These are phyloP conservation scores for Sinocyclocheilus anophthalmus DNA, from an alignment of 2,113 vertebrate genomes.

Conservation along the genomic window DNA sequence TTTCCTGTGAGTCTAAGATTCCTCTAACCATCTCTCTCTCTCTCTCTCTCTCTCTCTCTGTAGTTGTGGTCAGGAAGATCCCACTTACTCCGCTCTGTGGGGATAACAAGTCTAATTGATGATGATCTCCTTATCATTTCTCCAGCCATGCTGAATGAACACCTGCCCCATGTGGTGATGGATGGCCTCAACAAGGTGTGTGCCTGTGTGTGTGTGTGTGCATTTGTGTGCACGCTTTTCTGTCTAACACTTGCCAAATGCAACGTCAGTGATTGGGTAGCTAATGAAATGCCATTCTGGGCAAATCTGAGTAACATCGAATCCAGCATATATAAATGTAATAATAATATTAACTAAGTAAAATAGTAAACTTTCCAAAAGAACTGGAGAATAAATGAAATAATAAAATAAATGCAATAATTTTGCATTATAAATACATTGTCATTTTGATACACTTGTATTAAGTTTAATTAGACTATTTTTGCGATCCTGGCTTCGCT, in stretches of 20 bases:
- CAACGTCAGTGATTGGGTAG: background rate
- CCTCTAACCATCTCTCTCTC: constrained; percentile 30
- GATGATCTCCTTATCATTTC: no score
- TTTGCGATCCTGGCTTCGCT: background rate
- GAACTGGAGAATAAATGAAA: background rate
- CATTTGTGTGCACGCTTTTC: constrained; percentile 22
- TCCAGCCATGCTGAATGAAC: constrained; percentile 95
- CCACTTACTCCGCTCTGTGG: constrained; percentile 98
- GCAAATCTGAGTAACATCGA: background rate
- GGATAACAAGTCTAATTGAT: constrained; percentile 97
- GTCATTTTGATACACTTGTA: no score
- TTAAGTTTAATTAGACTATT: background rate
- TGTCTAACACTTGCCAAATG: constrained; percentile 8
- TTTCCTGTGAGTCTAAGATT: background rate
- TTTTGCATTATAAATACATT: background rate
- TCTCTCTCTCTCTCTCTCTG: constrained; percentile 53
- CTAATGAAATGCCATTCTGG: background rate
- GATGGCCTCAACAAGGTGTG: constrained; percentile 95
- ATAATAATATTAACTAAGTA: background rate
- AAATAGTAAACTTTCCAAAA: background rate
- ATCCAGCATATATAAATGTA: background rate
- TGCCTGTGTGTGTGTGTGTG: background rate
- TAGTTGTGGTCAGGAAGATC: constrained; percentile 96
- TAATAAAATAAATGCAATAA: background rate
- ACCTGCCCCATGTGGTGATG: constrained; percentile 97